Evolutionary conservation across 2,888 invertebrate species (phyloP), one percentile per base, ranked within the genome.

Genomic region (Autographa pulchrina): DNA sequence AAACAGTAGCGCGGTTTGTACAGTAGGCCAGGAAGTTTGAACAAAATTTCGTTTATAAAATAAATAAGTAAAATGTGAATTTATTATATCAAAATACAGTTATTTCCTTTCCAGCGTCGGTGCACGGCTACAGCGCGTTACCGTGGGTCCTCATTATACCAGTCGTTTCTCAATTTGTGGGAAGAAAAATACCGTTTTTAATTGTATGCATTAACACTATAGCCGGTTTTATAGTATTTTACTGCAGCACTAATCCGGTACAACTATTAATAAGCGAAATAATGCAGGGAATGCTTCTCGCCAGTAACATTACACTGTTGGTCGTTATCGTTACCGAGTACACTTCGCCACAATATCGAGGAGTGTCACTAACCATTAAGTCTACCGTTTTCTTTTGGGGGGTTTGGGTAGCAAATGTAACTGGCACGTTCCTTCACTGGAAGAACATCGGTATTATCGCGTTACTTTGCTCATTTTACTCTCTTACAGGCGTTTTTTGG

Each of bases 341-440:
- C 62, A 81, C 83, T n/a, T 83, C 87, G 11, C 82, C 84, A 3
- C 75, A 75, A 68, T 86, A 86, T 70, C 81, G 85, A 68, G 85
- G 84, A 14, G 73, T 86, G 70, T 85, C 85, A 63, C 71, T 85
- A 62, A 76, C 85, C 18, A 74, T 89, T 13, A 77, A 86, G 58
- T 82, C 82, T 13, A 81, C 86, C 2, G 81, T 84, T 62, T 83
- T 83, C 41, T 86, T 81, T 65, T 83, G 75, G 75, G 78, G 85
- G 20, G 71, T 86, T n/a, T 88, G 82, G 85, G 76, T 85, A 41
- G 82, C 88, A 38, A 89, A 88, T 67, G 75, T 84, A 18, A 85
- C 82, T 43, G 85, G 85, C 20, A 86, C 68, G 16, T 79, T 85
- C 70, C 68, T 74, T 58, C 70, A 84, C 38, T 83, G 80, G 81